Base-by-base conservation (phyloP, 2,797 vertebrate species). In the Ceryle rudis region DNA sequence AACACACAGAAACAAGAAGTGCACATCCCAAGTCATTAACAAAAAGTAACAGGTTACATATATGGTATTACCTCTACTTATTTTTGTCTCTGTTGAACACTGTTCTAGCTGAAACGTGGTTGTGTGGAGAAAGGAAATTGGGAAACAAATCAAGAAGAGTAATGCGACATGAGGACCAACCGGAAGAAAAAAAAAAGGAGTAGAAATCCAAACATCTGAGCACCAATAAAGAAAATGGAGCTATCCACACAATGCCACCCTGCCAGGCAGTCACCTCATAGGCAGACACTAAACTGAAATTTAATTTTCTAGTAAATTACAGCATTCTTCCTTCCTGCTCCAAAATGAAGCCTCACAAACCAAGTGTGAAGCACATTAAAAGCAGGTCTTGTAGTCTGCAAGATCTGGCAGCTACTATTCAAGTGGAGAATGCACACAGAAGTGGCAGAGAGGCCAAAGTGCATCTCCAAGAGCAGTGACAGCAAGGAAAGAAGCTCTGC, bases 1-100 rank as follows among this genome's bases (percentile, higher is more conserved):
- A 33, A 41, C 12, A 3, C 22, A 17, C 11, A 52, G 47, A 58
- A 51, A 35, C 0, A 0, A 57, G 75, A 1, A 29, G 23, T 2
- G 5, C 15, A 3, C 4, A 18, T 25, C 69, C 78, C 33, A 13
- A 47, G 47, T 6, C 46, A 20, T 21, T 35, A 52, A 51, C 16
- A 42, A n/a, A 28, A 47, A 57, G 75, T 33, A 62, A 70, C 75
- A 65, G 61, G 69, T 62, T 29, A 10, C 29, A 22, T 6, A 20
- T 13, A 14, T 5, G 20, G 42, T 25, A n/a, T 7, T 42, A n/a
- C 10, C 60, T 37, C 47, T 16, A 1, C n/a, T 44, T 39, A 41
- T 13, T 47, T 61, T 21, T 16, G 23, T 42, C 10, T 22, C 62
- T 62, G 19, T 62, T 47, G 54, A 39, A n/a, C 51, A 25, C 22